A percentile compares a stretch with the other conserved stretches of the same genome.
Conservation (phyloP, 64 coral and sea anemone genomes). For the Montipora foliosa region DNA sequence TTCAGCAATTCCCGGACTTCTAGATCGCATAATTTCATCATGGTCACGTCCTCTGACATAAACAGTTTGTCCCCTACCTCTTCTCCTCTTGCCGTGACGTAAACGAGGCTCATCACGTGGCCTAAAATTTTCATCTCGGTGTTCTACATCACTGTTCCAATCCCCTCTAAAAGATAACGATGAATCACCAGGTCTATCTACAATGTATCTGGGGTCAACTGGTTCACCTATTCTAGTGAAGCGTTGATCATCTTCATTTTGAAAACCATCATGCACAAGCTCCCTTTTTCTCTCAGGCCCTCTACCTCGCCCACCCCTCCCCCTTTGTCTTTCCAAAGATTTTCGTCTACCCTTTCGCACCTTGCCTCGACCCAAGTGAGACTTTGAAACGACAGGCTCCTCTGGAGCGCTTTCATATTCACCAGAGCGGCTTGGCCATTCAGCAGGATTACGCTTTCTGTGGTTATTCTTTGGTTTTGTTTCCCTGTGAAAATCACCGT, state of each 20-base stretch:
- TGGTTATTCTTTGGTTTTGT: neutral
- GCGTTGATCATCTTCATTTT: conserved; percentile 19
- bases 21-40: conserved; percentile 12
- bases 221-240: conserved; percentile 37
- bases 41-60: conserved; percentile 40
- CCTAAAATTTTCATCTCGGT: conserved; percentile 1
- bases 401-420: neutral
- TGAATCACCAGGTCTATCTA: neutral
- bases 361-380: neutral
- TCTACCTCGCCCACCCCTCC: conserved; percentile 39
- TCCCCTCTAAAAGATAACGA: conserved; percentile 7
- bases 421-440: conserved; percentile 11
- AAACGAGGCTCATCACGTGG: neutral
- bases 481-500: conserved; percentile 16
- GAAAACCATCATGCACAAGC: neutral
- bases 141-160: conserved; percentile 12
- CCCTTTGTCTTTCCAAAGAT: conserved; percentile 5
- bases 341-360: neutral
- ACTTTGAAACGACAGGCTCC: conserved; percentile 1
- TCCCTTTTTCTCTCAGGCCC: conserved; percentile 23
- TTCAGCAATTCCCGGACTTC: conserved; percentile 25
- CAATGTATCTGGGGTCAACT: conserved; percentile 18
- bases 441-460: conserved; percentile 57
- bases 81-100: neutral
- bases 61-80: neutral